Evolutionary conservation across 2,888 invertebrate species (phyloP), one percentile per base, ranked within the genome.

Genomic region (Brenthis hecate): DNA sequence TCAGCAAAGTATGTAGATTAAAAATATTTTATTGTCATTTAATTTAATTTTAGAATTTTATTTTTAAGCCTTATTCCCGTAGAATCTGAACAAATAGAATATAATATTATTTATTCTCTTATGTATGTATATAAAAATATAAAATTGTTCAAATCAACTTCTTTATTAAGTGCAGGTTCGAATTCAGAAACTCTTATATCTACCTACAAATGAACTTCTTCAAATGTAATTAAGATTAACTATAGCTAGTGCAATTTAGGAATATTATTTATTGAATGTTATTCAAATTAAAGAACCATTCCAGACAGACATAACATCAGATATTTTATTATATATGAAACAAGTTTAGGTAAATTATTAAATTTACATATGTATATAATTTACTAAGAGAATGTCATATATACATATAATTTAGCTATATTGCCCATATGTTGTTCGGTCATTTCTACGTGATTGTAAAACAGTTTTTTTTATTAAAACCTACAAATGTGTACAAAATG

Each of bases 171-270:
- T 13, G 8, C 36, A 43, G 11, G 36, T 43, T 43, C 8, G 36
- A 43, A 43, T 43, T 2, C 8, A 43, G 8, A 43, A 8, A 11
- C 36, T 43, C 36, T 8, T 11, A 43, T 11, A 43, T 43, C 36
- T 8, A 43, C 8, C 11, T 43, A 43, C 36, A 43, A 43, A 8
- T 43, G 36, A 11, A 43, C 36, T 54, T 14, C 19, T 62, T 36
- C 43, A 63, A 36, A 57, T 56, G 28, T 63, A 66, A 51, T 65
- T 72, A 65, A 68, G 50, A 54, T 47, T 71, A 68, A 80, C 81
- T 81, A 80, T 88, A 88, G 88, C 76, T 89, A 89, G 89, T 85
- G 84, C 84, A 89, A 89, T 89, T 87, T 88, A 88, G 86, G 73
- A 78, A 76, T 85, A 82, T 81, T 82, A 85, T 85, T 85, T 85